Evolutionary conservation across 2,797 vertebrate genomes (phyloP).

Genomic region (Arctocebus calabarensis): DNA sequence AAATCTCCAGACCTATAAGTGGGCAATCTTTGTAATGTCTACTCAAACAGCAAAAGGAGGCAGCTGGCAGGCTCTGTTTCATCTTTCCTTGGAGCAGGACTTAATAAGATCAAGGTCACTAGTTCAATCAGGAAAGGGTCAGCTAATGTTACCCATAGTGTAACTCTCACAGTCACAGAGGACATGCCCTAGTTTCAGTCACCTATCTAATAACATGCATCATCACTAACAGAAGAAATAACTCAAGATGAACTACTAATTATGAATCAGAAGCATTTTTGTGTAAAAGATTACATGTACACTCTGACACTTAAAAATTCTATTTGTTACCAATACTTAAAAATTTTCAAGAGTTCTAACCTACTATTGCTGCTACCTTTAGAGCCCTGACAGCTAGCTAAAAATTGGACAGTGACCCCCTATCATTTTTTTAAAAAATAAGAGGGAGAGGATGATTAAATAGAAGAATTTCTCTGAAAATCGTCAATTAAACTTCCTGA

Average conservation of each 20-base stretch:
- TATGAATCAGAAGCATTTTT: background rate
- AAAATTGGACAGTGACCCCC: background rate
- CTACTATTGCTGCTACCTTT: background rate
- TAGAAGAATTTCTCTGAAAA: constrained; percentile 51
- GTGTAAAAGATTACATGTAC: background rate
- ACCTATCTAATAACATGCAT: background rate
- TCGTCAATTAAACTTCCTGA: background rate
- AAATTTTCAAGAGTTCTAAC: constrained; percentile 22
- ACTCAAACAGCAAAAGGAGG: background rate
- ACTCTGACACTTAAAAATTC: background rate
- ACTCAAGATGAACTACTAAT: background rate
- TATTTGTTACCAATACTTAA: constrained; percentile 25
- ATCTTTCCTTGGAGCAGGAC: background rate
- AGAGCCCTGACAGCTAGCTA: background rate
- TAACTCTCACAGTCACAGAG: background rate
- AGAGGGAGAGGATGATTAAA: background rate
- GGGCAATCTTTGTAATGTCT: background rate
- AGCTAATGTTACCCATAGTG: background rate
- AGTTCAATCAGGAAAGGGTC: background rate
- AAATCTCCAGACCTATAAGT: background rate
- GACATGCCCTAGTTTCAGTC: background rate
- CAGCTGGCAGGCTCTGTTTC: background rate
- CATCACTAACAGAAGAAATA: constrained; percentile 2
- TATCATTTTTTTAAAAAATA: background rate
- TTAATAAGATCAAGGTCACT: background rate